phyloP scores from a whole-genome alignment of 2,888 invertebrate species.

The Spilosoma lubricipeda region DNA sequence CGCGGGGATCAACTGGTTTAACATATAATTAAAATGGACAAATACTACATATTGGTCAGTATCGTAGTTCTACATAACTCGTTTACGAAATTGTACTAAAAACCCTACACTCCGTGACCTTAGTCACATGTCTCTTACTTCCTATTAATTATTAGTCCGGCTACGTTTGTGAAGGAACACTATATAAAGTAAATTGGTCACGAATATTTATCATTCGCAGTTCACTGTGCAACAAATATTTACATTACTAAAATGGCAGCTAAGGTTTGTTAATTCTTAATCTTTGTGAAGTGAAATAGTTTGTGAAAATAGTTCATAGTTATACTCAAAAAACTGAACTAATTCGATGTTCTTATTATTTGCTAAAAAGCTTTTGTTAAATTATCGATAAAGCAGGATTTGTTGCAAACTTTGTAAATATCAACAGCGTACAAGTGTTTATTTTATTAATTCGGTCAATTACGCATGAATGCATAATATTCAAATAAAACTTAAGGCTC shows the following conservation, averaged over 20 bases:
- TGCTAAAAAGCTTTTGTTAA: too few relatives aligned
- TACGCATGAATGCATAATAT: too few relatives aligned
- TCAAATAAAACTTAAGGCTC: too few relatives aligned
- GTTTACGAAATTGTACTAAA: constrained; percentile 73
- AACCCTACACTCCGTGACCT: constrained; percentile 70
- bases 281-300: constrained; percentile 14
- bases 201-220: constrained; percentile 80
- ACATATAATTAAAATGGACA: not conserved
- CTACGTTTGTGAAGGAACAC: constrained; percentile 69
- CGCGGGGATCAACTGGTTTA: too few relatives aligned
- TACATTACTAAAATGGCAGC: constrained; percentile 82
- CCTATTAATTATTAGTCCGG: constrained; percentile 79
- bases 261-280: constrained; percentile 53
- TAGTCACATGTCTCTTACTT: constrained; percentile 79
- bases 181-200: constrained; percentile 73
- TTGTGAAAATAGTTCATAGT: not conserved
- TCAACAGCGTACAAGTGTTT: too few relatives aligned
- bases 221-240: constrained; percentile 77
- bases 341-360: too few relatives aligned
- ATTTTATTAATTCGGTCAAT: too few relatives aligned
- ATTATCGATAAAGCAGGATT: too few relatives aligned
- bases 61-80: constrained; percentile 74
- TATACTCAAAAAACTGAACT: too few relatives aligned
- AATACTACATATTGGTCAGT: constrained; percentile 37
- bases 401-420: too few relatives aligned